These are phyloP conservation scores for Myotis myotis DNA, from an alignment of 2,797 vertebrate genomes.

Conservation along the genomic window DNA sequence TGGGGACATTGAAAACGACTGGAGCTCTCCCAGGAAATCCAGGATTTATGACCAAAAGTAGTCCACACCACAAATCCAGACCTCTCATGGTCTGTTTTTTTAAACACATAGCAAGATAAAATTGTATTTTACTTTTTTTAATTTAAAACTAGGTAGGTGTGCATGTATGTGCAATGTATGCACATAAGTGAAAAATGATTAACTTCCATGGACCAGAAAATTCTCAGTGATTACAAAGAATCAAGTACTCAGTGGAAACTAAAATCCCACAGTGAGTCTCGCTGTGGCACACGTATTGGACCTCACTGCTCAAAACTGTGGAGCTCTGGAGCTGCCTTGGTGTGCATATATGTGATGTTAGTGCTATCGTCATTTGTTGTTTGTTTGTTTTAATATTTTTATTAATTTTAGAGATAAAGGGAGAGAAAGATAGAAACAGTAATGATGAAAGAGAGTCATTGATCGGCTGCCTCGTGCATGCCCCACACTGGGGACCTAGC, in stretches of 20 bases:
- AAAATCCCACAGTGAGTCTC: not conserved
- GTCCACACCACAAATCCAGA: not conserved
- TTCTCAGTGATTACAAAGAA: not conserved
- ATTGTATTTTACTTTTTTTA: not conserved
- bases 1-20: not conserved
- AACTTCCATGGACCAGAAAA: not conserved
- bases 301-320: rapidly evolving
- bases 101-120: constrained; percentile 28
- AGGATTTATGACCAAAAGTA: constrained; percentile 23
- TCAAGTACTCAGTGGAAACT: not conserved
- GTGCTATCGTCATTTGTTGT: not conserved
- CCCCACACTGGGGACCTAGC: too few relatives aligned
- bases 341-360: rapidly evolving
- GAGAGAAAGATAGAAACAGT: too few relatives aligned
- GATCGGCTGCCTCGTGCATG: too few relatives aligned
- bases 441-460: too few relatives aligned
- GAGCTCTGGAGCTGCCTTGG: not conserved
- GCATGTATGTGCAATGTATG: not conserved
- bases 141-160: not conserved
- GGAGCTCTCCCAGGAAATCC: not conserved
- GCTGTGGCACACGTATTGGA: rapidly evolving
- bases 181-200: not conserved
- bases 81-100: constrained; percentile 14
- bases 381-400: too few relatives aligned
- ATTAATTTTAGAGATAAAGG: too few relatives aligned